Evolutionary conservation across 2,888 invertebrate genomes (phyloP).

Genomic region (Agriopis leucophaearia): DNA sequence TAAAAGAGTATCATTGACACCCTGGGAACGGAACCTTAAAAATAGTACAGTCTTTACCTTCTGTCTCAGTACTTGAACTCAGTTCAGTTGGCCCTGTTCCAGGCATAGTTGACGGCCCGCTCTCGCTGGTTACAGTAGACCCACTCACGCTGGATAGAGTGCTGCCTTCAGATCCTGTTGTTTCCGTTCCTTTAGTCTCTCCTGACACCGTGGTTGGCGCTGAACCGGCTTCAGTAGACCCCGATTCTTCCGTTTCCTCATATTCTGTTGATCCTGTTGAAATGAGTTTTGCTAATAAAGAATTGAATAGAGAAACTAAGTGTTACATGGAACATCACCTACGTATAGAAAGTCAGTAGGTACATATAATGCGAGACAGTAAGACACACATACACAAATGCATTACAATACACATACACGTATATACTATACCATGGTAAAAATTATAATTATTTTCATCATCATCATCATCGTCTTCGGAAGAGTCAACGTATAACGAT

Average conservation of each 20-base stretch:
- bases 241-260: constrained; percentile 8
- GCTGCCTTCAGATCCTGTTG: constrained; percentile 13
- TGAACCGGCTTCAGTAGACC: constrained; percentile 15
- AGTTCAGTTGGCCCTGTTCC: constrained; percentile 16
- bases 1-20: too few relatives aligned
- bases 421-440: constrained; percentile 28
- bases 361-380: background rate
- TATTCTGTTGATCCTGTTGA: constrained; percentile 10
- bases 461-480: constrained; percentile 15
- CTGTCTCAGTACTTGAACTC: constrained; percentile 31
- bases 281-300: background rate
- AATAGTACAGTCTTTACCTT: background rate
- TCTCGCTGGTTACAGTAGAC: background rate
- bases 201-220: constrained; percentile 7
- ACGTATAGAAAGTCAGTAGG: background rate
- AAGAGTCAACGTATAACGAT: constrained; percentile 14
- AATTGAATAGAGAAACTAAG: too few relatives aligned
- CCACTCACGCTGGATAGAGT: constrained; percentile 1
- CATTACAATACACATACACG: constrained; percentile 4
- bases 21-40: background rate
- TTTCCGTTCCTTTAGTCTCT: constrained; percentile 13
- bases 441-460: constrained; percentile 15
- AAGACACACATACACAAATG: background rate
- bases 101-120: background rate
- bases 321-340: too few relatives aligned